Base-by-base conservation (phyloP, 2,113 vertebrate species). In the Scartelaos histophorus region DNA sequence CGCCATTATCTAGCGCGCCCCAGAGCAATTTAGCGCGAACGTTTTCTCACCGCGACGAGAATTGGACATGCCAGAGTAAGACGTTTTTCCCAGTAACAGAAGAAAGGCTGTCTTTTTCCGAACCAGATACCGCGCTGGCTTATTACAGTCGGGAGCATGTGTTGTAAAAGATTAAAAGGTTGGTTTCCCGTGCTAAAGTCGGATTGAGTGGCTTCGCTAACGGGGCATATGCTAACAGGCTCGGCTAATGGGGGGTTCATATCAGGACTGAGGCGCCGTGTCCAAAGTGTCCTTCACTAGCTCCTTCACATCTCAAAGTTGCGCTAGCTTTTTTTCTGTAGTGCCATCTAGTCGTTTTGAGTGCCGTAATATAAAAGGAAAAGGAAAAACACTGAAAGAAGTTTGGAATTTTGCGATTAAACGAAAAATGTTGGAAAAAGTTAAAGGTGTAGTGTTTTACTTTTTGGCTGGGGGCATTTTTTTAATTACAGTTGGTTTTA, bases 161-260 rank as follows among this genome's bases (percentile, higher is more conserved):
- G 89, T 86, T 89, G 87, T 89, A 91, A 92, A 91, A 91, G 88
- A 90, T 92, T 87, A 87, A 91, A 90, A 83, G 87, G 86, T 83
- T 86, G 81, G 84, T 90, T 92, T 92, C 88, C 88, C 89, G 90
- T 85, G 89, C 84, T 89, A 84, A 85, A 78, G 58, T 61, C 85
- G 81, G 85, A 90, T 89, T 86, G 68, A 90, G 84, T 88, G 85
- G 69, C 78, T 81, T 89, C 85, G 46, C 81, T 82, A 24, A 15
- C 22, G 22, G 13, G 56, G 56, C 25, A 2, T 85, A 66, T 5
- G 54, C 85, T 89, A 88, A 87, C 80, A 88, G 78, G 76, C 83
- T 83, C 71, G 70, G 87, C 85, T 89, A 84, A 89, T 88, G 90
- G 22, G 80, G 62, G 79, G 82, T 82, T 89, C 80, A 82, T 71